Evolutionary conservation across 2,888 invertebrate species (phyloP), one percentile per base, ranked within the genome.

Genomic region (Anodontia alba): DNA sequence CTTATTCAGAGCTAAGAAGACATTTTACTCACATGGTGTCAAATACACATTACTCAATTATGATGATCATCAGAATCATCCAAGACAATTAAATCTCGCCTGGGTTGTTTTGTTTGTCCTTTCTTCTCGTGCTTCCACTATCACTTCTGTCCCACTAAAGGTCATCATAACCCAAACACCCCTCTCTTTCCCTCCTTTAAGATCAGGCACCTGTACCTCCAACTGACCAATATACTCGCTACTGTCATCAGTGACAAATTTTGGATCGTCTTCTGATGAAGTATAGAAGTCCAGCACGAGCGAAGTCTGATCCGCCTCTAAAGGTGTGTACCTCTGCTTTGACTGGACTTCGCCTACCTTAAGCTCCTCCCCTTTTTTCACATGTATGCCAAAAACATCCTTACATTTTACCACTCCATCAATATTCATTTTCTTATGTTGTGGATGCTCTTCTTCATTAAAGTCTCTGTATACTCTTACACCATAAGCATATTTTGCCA

Each of bases 71-170:
- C 3, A 20, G 46, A 3, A 8, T 15, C 62, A 31, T 33, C 62
- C 62, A 62, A 78, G 72, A 12, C 72, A 84, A 42, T 84, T 69
- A 69, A 84, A 84, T 17, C 26, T 77, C 15, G 88, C 84, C 43
- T 73, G 76, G 0, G 75, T 78, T 29, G 71, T 68, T 49, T 81
- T 83, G 33, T 76, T 77, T 23, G 79, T 78, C 36, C 66, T 79
- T 62, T 83, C 86, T 26, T 83, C 84, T 49, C 54, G 80, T 12
- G 85, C 88, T 49, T 82, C 80, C 7, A 89, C 85, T 31, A 76
- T 81, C 12, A 89, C 76, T 80, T 89, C 89, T 15, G 89, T 88
- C 17, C 85, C 85, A 8, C 89, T 87, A 74, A 88, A 88, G 12
- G 83, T 81, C 75, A 89, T 80, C 31, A 73, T 78, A 8, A 85